Evolutionary conservation across 2,113 vertebrate genomes (phyloP).

Genomic region (Haplochromis burtoni): DNA sequence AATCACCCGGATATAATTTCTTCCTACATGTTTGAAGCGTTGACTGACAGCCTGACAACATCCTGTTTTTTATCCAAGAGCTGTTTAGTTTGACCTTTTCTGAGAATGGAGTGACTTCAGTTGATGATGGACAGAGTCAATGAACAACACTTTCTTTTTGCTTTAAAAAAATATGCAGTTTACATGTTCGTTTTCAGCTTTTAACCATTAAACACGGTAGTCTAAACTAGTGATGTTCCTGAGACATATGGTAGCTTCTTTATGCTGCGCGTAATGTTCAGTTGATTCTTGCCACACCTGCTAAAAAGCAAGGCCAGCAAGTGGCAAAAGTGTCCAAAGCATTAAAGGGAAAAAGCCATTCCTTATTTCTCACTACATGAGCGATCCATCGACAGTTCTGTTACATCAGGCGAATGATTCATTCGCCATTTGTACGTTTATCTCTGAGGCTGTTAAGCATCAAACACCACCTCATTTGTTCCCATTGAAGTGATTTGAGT

Average conservation of each 20-base stretch:
- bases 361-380: not conserved
- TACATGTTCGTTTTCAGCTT: not conserved
- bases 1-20: not conserved
- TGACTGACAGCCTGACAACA: not conserved
- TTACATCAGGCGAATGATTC: not conserved
- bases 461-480: constrained; percentile 6
- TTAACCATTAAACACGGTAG: not conserved
- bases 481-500: not conserved
- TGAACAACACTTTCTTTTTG: not conserved
- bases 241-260: not conserved
- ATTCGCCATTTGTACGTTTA: not conserved
- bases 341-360: not conserved
- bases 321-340: not conserved
- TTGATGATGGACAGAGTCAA: not conserved
- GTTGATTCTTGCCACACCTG: not conserved
- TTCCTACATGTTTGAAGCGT: not conserved
- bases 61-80: not conserved
- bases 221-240: not conserved
- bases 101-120: not conserved
- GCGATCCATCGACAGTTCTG: not conserved
- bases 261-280: not conserved
- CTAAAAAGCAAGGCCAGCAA: not conserved
- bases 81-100: constrained; percentile 17
- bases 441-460: not conserved
- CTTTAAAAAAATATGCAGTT: not conserved